Conservation (phyloP, 2,888 invertebrate species). For the Hypsopygia costalis region DNA sequence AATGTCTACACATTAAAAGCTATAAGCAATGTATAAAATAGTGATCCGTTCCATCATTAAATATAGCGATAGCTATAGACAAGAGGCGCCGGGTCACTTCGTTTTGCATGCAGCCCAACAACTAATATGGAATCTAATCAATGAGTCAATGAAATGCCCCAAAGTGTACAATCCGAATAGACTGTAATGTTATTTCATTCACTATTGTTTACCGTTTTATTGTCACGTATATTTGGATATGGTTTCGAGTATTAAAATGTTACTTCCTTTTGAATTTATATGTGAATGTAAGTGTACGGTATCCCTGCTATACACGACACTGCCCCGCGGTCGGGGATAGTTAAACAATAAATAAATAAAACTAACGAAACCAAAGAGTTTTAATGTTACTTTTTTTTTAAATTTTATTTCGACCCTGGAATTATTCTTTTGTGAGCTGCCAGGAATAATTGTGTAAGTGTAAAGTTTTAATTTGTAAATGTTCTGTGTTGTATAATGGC, state of each 20-base stretch:
- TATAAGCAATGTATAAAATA: no score
- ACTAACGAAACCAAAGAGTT: constrained; percentile 21
- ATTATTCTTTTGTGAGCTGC: constrained; percentile 39
- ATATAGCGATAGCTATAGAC: no score
- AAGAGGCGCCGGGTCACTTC: no score
- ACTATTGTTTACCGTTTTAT: constrained; percentile 35
- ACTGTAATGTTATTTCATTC: constrained; percentile 66
- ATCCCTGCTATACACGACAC: constrained; percentile 61
- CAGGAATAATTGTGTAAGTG: constrained; percentile 56
- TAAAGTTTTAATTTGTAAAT: constrained; percentile 12
- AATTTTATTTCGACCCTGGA: constrained; percentile 17
- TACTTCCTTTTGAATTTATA: constrained; percentile 73
- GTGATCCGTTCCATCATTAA: no score
- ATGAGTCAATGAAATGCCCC: neutral
- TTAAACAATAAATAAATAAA: constrained; percentile 72
- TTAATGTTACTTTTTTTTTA: constrained; percentile 23
- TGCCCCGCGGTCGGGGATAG: constrained; percentile 55
- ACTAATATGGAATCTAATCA: no score
- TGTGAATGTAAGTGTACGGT: constrained; percentile 62
- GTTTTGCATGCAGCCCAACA: no score
- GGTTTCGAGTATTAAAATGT: constrained; percentile 66
- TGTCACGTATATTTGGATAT: constrained; percentile 31
- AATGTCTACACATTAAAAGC: no score
- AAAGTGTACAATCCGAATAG: constrained; percentile 73
- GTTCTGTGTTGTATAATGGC: no score